Base-by-base conservation (phyloP, 2,888 invertebrate genomes). In the Melinaea menophilus region DNA sequence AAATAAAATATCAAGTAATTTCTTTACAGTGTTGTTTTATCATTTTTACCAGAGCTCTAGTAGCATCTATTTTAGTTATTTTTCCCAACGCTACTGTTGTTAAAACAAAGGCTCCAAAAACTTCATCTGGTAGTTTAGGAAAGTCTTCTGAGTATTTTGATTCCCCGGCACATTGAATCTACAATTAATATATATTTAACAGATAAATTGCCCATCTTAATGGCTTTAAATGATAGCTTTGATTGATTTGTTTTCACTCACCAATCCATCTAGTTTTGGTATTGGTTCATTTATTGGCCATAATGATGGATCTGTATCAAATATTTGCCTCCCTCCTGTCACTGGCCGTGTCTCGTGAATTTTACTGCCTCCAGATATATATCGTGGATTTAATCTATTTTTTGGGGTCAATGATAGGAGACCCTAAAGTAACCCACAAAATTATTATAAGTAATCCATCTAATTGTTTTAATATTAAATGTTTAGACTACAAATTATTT, bases 211-310 rank as follows among this genome's bases (percentile, higher is more conserved):
- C 3, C 1, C 41, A 41, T 22, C 22, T 22, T 22, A 22, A 22
- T 22, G 22, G 22, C 22, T 22, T 22, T 22, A 22, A 22, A 22
- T 22, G 1, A 22, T 22, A 22, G 22, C 22, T 22, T 22, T 22
- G 22, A 22, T 22, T 22, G 22, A 22, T 22, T 22, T 22, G 3
- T 46, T 11, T 46, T 57, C 11, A 12, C 61, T 77, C 69, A 84
- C 85, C 72, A 84, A 66, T 7, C 78, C 92, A 75, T 94, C 94
- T 2, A 93, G 71, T 81, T 95, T 95, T 0, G 92, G 87, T 34
- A 94, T 79, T 0, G 95, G 93, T 74, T 95, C 79, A 66, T 91
- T 93, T 35, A 95, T 68, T 0, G 95, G 95, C 92, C 93, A 95
- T 35, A 92, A 69, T 0, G 85, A 80, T 56, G 91, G 86, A 69